These are phyloP conservation scores for Tor tambroides DNA, from an alignment of 2,113 vertebrate genomes.

Conservation along the genomic window DNA sequence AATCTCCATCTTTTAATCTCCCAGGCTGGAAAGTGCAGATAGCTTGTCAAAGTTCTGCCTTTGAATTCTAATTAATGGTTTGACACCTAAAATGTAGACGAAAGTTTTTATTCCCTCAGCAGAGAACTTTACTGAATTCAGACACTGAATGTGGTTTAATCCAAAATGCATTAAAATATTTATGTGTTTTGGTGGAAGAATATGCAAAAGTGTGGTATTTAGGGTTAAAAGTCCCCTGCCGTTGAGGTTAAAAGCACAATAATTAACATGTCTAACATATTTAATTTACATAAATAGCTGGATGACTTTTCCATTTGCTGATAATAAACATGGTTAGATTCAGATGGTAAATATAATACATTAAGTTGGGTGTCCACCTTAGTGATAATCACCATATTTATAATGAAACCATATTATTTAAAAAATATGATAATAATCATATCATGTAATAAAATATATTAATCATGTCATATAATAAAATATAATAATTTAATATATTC, in stretches of 20 bases:
- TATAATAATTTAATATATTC: not conserved
- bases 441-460: too few relatives aligned
- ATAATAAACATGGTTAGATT: too few relatives aligned
- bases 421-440: too few relatives aligned
- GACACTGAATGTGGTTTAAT: not conserved
- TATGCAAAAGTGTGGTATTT: not conserved
- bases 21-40: slow-evolving; percentile 47
- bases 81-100: not conserved
- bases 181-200: too few relatives aligned
- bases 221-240: not conserved
- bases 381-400: not conserved
- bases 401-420: not conserved
- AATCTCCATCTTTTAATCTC: slow-evolving; percentile 61
- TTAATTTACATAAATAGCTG: not conserved
- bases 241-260: not conserved
- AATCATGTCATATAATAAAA: not conserved
- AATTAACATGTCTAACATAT: not conserved
- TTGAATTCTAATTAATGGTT: slow-evolving; percentile 69
- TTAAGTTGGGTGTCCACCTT: too few relatives aligned
- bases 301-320: too few relatives aligned
- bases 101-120: not conserved
- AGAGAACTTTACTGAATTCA: not conserved
- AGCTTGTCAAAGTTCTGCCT: slow-evolving; percentile 35
- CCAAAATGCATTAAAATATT: too few relatives aligned
- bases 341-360: too few relatives aligned